Evolutionary conservation across 2,113 vertebrate genomes (phyloP).

Genomic region (Paradisaea rubra): DNA sequence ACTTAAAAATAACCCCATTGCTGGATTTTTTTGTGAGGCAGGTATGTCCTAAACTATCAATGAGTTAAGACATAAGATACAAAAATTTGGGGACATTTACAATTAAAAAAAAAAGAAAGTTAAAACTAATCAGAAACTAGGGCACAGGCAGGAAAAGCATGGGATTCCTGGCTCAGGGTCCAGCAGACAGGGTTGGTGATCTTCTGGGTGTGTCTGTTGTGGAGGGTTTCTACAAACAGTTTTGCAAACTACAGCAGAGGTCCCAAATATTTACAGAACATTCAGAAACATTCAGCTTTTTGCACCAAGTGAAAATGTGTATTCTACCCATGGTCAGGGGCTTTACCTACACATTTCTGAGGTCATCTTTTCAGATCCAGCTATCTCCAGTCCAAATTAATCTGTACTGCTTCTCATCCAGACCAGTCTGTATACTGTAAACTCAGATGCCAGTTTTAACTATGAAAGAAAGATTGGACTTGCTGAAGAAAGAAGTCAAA

Average conservation of each 20-base stretch:
- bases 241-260: not conserved
- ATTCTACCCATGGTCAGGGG: not conserved
- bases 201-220: not conserved
- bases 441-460: not conserved
- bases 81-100: not conserved
- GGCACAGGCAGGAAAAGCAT: not conserved
- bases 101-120: not conserved
- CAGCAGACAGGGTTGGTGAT: not conserved
- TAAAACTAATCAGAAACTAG: not conserved
- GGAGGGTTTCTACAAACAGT: not conserved
- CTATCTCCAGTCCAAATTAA: not conserved
- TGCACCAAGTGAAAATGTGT: not conserved
- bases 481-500: not conserved
- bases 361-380: not conserved
- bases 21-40: not conserved
- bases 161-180: not conserved
- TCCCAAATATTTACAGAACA: constrained; percentile 9
- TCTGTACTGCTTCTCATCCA: not conserved
- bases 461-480: not conserved
- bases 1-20: not conserved
- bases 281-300: not conserved
- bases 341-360: not conserved
- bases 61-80: not conserved
- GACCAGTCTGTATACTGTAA: not conserved
- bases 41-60: not conserved